Percentiles rank a stretch among this genome's conserved stretches.
phyloP scores from a whole-genome alignment of 2,113 vertebrate species.

The Pleuronectes platessa region DNA sequence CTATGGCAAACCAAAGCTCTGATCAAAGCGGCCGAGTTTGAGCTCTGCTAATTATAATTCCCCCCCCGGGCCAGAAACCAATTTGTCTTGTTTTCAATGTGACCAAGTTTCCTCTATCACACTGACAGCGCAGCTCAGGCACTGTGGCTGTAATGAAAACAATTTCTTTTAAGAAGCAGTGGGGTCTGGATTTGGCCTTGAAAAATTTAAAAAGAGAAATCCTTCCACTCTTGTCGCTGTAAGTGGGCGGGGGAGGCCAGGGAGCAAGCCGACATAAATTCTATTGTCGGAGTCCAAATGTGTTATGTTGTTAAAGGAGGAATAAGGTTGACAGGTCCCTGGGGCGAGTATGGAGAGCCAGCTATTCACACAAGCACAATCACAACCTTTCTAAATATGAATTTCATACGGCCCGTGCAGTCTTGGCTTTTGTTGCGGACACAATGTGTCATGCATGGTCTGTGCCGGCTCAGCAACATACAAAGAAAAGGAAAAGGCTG shows the following conservation, averaged over 20 bases:
- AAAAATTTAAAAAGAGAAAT: constrained; percentile 42
- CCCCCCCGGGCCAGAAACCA: constrained; percentile 51
- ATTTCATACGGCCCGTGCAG: constrained; percentile 44
- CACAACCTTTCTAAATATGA: constrained; percentile 72
- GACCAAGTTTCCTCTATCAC: constrained; percentile 47
- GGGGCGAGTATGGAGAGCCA: constrained; percentile 40
- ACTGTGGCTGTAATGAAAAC: constrained; percentile 59
- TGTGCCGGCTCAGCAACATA: constrained; percentile 23
- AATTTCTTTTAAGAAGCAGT: constrained; percentile 48
- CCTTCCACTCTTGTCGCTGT: constrained; percentile 32
- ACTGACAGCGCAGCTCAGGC: constrained; percentile 37
- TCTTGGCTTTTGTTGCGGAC: constrained; percentile 66
- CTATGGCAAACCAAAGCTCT: constrained; percentile 41
- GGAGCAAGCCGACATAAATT: constrained; percentile 50
- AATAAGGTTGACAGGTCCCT: constrained; percentile 66
- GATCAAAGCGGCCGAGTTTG: constrained; percentile 54
- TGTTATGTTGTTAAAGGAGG: constrained; percentile 54
- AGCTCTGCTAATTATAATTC: constrained; percentile 63
- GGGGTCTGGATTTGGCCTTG: constrained; percentile 39
- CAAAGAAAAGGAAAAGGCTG: constrained; percentile 50
- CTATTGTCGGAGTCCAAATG: constrained; percentile 56
- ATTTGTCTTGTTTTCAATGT: constrained; percentile 72
- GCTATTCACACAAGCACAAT: constrained; percentile 71
- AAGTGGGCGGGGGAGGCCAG: constrained; percentile 24
- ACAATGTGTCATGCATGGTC: constrained; percentile 59